Evolutionary conservation across 2,797 vertebrate species (phyloP).

Genomic region (Pelochelys cantorii): DNA sequence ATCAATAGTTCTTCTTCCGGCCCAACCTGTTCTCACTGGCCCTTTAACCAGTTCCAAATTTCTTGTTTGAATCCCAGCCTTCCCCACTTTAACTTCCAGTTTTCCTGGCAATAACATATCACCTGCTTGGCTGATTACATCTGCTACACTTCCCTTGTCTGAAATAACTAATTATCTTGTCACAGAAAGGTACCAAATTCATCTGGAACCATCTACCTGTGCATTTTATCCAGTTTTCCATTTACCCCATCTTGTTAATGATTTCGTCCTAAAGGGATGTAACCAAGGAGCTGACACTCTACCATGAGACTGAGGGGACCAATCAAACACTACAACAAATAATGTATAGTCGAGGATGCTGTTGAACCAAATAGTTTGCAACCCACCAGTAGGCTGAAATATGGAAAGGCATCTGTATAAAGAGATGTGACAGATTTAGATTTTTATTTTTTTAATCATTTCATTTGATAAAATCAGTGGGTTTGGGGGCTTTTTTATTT

Average conservation of each 20-base stretch:
- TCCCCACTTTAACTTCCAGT: neutral
- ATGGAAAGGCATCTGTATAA: neutral
- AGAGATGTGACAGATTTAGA: neutral
- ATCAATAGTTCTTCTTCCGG: neutral
- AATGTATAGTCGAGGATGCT: neutral
- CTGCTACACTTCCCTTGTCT: neutral
- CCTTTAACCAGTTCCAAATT: neutral
- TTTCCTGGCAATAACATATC: neutral
- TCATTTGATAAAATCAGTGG: neutral
- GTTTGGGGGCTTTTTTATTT: neutral
- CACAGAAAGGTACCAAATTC: neutral
- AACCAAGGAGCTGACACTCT: too few species aligned
- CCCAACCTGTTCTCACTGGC: neutral
- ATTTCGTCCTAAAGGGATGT: too few species aligned
- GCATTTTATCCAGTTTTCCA: neutral
- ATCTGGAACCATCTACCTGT: neutral
- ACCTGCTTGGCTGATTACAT: neutral
- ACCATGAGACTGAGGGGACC: neutral
- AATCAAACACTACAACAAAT: neutral
- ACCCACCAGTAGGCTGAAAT: neutral
- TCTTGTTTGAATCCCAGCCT: neutral
- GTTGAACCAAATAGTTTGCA: neutral
- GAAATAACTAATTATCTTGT: neutral
- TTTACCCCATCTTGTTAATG: neutral
- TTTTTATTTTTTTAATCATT: neutral